Evolutionary conservation across 2,113 vertebrate species (phyloP).

Genomic region (Hippolais icterina): DNA sequence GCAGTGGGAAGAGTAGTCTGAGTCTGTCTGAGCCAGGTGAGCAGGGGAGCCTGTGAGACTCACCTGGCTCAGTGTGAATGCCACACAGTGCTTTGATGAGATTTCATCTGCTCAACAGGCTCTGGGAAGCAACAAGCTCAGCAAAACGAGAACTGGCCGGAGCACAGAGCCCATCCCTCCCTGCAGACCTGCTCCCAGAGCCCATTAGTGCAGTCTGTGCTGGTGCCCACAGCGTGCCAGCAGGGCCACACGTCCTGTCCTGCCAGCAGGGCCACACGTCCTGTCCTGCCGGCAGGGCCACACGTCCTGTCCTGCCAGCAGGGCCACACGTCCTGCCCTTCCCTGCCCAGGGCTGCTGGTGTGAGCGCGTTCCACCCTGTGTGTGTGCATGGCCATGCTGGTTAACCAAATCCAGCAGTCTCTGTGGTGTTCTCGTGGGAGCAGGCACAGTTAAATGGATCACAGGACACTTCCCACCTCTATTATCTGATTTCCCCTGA

Average conservation of each 20-base stretch:
- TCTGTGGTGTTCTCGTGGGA: not conserved
- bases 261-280: not conserved
- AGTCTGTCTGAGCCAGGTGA: slow-evolving; percentile 49
- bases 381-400: fast-evolving
- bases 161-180: not conserved
- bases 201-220: fast-evolving
- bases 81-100: not conserved
- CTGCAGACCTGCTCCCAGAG: not conserved
- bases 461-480: slow-evolving; percentile 50
- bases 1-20: not conserved
- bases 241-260: not conserved
- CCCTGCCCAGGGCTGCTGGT: not conserved
- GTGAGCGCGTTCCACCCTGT: fast-evolving
- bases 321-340: not conserved
- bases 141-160: not conserved
- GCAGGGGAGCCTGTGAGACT: not conserved
- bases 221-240: not conserved
- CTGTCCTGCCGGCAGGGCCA: not conserved
- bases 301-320: not conserved
- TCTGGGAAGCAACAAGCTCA: not conserved
- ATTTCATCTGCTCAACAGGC: not conserved
- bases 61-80: not conserved
- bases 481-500: slow-evolving; percentile 39
- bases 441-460: slow-evolving; percentile 55
- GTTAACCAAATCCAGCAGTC: not conserved